Percentiles rank a stretch among this genome's conserved stretches.
These are phyloP conservation scores for Brachyrhaphis roseni DNA, from an alignment of 2,797 vertebrate genomes.

Conservation along the genomic window DNA sequence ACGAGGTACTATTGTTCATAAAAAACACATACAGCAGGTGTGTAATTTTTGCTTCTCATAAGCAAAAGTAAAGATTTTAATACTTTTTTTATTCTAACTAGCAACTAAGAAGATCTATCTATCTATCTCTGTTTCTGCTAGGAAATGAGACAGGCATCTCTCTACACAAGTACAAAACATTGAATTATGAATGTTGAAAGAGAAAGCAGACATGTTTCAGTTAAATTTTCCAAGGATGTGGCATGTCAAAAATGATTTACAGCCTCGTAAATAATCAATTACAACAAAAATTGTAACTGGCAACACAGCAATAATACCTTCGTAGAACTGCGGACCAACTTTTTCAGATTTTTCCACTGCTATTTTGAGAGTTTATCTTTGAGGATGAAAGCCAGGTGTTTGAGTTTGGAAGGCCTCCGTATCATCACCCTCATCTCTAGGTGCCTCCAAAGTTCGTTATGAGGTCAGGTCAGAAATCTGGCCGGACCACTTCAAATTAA, in stretches of 20 bases:
- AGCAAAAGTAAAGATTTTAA: background rate
- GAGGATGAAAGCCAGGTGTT: background rate
- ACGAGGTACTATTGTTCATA: constrained; percentile 47
- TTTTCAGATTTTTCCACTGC: background rate
- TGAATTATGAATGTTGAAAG: background rate
- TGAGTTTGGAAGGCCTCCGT: background rate
- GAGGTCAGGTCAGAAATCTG: background rate
- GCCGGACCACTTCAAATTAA: background rate
- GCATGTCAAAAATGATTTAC: background rate
- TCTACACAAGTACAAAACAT: background rate
- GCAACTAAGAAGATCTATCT: background rate
- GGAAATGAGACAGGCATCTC: background rate
- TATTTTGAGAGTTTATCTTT: background rate
- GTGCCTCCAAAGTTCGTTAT: background rate
- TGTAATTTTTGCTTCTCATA: constrained; percentile 44
- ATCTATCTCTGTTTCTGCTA: background rate
- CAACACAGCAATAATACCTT: background rate
- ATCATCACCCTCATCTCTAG: background rate
- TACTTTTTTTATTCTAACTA: background rate
- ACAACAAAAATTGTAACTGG: background rate
- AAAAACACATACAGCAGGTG: constrained; percentile 35
- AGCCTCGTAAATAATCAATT: background rate
- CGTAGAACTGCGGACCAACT: background rate
- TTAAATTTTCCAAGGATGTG: background rate
- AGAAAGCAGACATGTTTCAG: background rate